A percentile compares a stretch with the other conserved stretches of the same genome.
Conservation (phyloP, 2,113 vertebrate species). For the Indicator indicator region DNA sequence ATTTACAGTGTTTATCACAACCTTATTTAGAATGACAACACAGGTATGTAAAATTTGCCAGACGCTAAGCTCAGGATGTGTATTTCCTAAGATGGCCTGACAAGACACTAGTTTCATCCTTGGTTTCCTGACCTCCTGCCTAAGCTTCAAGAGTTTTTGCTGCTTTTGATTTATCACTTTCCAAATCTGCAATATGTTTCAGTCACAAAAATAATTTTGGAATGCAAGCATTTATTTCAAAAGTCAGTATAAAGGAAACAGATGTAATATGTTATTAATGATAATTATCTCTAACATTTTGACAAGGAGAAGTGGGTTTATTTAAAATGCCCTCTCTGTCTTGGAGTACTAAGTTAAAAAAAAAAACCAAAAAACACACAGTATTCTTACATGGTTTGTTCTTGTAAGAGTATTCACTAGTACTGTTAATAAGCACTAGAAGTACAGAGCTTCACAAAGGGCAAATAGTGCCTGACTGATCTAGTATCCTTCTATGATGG, state of each 20-base stretch:
- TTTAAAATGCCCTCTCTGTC: neutral
- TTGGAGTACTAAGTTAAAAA: neutral
- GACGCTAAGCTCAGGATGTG: neutral
- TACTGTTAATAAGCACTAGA: neutral
- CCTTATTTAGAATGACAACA: neutral
- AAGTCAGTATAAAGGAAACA: neutral
- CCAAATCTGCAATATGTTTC: neutral
- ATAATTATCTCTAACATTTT: neutral
- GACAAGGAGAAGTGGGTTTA: neutral
- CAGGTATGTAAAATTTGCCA: neutral
- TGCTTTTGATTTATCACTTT: neutral
- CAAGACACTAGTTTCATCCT: neutral
- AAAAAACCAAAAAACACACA: no score
- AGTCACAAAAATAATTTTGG: neutral
- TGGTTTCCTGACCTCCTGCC: neutral
- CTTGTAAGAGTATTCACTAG: neutral
- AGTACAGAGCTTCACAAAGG: neutral
- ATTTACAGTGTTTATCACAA: neutral
- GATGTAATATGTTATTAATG: neutral
- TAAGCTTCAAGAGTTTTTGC: neutral
- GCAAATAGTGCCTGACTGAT: neutral
- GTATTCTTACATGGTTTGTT: neutral
- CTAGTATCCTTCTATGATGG: neutral
- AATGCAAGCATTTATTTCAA: neutral
- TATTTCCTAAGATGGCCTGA: neutral